Conservation (phyloP, 2,113 vertebrate genomes). For the Cisticola juncidis region DNA sequence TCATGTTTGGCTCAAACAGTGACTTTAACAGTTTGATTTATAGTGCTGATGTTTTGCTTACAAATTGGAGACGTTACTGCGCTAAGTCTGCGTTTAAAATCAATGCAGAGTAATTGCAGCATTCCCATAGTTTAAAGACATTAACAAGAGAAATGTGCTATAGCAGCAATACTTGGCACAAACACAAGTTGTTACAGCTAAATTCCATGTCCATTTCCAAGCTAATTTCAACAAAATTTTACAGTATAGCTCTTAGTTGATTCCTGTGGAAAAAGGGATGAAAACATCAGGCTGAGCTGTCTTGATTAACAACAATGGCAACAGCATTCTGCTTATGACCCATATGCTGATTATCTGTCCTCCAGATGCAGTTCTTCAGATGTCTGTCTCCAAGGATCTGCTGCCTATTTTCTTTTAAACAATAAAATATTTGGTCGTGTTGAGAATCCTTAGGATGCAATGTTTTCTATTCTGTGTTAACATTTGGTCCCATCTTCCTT, state of each 20-base stretch:
- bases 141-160: constrained; percentile 45
- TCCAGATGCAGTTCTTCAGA: neutral
- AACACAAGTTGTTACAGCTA: constrained; percentile 27
- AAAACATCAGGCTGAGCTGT: neutral
- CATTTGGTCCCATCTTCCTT: neutral
- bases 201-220: neutral
- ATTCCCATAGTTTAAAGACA: constrained; percentile 15
- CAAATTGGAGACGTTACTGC: constrained; percentile 63
- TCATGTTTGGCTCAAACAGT: constrained; percentile 2
- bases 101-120: constrained; percentile 59
- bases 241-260: neutral
- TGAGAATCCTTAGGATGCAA: neutral
- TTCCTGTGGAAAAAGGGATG: neutral
- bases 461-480: neutral
- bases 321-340: neutral
- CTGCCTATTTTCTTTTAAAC: neutral
- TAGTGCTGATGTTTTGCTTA: constrained; percentile 52
- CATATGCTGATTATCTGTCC: neutral
- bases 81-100: constrained; percentile 63
- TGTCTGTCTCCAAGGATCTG: neutral
- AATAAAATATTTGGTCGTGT: neutral
- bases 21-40: constrained; percentile 70
- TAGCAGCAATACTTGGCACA: constrained; percentile 33
- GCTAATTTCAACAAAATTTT: neutral
- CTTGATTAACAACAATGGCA: neutral